Evolutionary conservation across 2,888 invertebrate genomes (phyloP).

Genomic region (Cheilosia impressa): DNA sequence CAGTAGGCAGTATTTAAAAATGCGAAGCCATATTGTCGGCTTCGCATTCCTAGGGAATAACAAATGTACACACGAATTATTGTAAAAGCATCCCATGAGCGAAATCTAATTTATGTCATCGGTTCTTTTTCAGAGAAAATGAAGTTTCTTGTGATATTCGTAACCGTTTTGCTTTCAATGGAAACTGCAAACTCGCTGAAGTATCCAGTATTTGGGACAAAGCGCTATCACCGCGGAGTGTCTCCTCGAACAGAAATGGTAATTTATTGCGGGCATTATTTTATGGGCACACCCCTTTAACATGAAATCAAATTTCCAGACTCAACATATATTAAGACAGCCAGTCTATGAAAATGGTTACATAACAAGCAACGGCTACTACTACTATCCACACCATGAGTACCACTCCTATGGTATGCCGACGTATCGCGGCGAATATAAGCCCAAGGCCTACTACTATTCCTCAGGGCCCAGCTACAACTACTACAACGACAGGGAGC

Average conservation of each 20-base stretch:
- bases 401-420: constrained; percentile 77
- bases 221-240: constrained; percentile 75
- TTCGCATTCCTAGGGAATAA: background rate
- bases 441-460: constrained; percentile 84
- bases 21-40: background rate
- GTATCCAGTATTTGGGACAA: constrained; percentile 76
- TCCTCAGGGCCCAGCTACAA: constrained; percentile 82
- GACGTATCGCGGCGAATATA: constrained; percentile 78
- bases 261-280: constrained; percentile 5
- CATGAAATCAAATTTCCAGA: constrained; percentile 12
- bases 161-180: constrained; percentile 40
- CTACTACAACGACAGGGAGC: constrained; percentile 82
- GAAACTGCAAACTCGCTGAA: constrained; percentile 42
- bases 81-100: too few species aligned
- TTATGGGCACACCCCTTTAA: background rate
- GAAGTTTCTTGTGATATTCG: constrained; percentile 41
- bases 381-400: constrained; percentile 75
- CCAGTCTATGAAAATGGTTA: constrained; percentile 60
- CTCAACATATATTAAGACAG: constrained; percentile 45
- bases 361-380: constrained; percentile 74
- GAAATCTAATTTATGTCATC: background rate
- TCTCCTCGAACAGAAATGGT: constrained; percentile 47
- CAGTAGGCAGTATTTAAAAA: background rate
- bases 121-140: constrained; percentile 17
- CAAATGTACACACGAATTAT: too few species aligned